Evolutionary conservation across 2,113 vertebrate species (phyloP), one percentile per base, ranked within the genome.

Genomic region (Laticauda colubrina): DNA sequence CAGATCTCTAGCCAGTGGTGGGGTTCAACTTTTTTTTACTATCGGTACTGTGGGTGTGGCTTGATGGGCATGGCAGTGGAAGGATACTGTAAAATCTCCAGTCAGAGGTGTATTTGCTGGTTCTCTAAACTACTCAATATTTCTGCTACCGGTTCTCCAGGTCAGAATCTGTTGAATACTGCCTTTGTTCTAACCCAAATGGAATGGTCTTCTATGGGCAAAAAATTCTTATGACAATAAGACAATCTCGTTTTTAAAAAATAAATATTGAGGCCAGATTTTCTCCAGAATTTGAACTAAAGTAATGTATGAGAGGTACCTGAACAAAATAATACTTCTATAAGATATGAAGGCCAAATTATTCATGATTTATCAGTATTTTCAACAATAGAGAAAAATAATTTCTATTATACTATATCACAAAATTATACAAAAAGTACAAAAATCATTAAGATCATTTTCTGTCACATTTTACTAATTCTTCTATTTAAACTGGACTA

Each of bases 351-450:
- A 96, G 94, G 45, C 90, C 23, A 94, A 94, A 92, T 5, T 61
- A 53, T 64, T 89, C 59, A 9, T 94, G 89, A 94, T 94, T 95
- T 93, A 95, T 95, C 94, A 95, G 29, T 91, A 89, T 95, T 95
- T 51, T 92, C 93, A 96, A 51, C 48, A 94, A 93, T 56, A 94
- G 85, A 89, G 75, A 96, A 94, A 95, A 97, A 95, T 93, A 89
- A 39, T 57, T 91, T 90, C 59, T 94, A 93, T 94, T 57, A 90
- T 57, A 91, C 85, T 92, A 64, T 89, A 56, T 23, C 93, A 85
- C 54, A 88, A 93, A 95, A 95, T 94, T 94, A 93, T 89, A 64
- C 10, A 64, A 91, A 55, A 64, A 95, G 91, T 92, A 94, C 89
- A 93, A 94, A 57, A 90, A 14, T 96, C 95, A 92, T 92, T 92